These are phyloP conservation scores for Parasteatoda lunata DNA, from an alignment of 2,888 invertebrate genomes.

Conservation along the genomic window DNA sequence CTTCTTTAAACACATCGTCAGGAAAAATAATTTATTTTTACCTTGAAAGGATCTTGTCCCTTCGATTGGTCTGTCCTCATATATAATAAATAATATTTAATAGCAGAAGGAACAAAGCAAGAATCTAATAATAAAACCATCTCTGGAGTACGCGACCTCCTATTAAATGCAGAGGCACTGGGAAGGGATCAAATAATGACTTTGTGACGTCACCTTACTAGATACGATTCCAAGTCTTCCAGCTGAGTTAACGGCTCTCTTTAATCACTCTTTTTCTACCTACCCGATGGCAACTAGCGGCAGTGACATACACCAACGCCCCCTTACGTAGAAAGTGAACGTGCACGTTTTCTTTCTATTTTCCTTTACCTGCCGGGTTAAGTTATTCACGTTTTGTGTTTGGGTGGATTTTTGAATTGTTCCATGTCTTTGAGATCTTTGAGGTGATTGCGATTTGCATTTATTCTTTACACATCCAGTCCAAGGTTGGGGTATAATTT, in stretches of 20 bases:
- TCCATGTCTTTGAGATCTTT: neutral
- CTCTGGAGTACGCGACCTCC: neutral
- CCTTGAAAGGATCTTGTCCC: too few species aligned
- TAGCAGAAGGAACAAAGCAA: too few species aligned
- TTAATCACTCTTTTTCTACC: constrained; percentile 1
- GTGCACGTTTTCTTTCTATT: neutral
- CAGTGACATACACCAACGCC: neutral
- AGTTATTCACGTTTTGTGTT: neutral
- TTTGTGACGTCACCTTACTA: neutral
- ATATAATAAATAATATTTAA: too few species aligned
- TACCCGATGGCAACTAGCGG: constrained; percentile 2
- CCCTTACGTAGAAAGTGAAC: constrained; percentile 1
- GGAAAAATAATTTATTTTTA: too few species aligned
- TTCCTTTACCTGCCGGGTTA: neutral
- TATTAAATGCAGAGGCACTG: neutral
- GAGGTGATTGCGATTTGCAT: neutral
- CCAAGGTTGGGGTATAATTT: neutral
- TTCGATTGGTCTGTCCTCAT: too few species aligned
- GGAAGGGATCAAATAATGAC: neutral
- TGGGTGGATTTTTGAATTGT: neutral
- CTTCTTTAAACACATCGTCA: too few species aligned
- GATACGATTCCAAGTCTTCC: neutral
- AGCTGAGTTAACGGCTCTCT: constrained; percentile 3
- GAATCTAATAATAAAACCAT: too few species aligned
- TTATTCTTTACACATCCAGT: neutral